phyloP scores from a whole-genome alignment of 2,888 invertebrate genomes.

The Meghimatium bilineatum region DNA sequence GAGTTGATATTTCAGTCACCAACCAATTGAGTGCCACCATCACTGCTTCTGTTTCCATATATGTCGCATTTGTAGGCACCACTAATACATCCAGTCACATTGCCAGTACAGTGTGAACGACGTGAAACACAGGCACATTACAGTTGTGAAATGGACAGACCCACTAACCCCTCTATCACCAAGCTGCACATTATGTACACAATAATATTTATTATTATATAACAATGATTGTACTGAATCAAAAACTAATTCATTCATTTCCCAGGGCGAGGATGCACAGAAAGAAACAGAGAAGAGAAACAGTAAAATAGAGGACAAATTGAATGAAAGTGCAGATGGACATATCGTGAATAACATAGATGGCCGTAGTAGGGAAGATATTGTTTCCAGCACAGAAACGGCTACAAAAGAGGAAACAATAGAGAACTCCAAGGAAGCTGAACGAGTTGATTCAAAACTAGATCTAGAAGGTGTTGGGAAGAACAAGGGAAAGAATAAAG shows the following conservation, averaged over 20 bases:
- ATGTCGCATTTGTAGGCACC: too few relatives aligned
- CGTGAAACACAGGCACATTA: too few relatives aligned
- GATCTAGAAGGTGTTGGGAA: background rate
- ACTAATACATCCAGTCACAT: too few relatives aligned
- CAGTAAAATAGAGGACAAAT: background rate
- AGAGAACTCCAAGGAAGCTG: background rate
- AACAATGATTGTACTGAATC: too few relatives aligned
- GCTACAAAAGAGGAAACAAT: background rate
- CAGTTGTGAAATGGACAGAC: too few relatives aligned
- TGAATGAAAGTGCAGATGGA: background rate
- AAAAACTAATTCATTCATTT: background rate
- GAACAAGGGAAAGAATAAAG: conserved; percentile 43
- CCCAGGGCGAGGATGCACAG: background rate
- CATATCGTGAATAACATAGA: background rate
- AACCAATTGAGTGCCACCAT: too few relatives aligned
- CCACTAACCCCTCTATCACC: too few relatives aligned
- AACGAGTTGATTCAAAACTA: background rate
- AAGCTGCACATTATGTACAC: too few relatives aligned
- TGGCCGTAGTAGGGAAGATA: background rate
- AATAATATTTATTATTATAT: too few relatives aligned
- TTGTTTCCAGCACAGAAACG: background rate
- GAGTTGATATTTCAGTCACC: too few relatives aligned
- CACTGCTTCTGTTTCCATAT: too few relatives aligned
- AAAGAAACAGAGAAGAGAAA: background rate
- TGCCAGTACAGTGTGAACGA: too few relatives aligned